These are phyloP conservation scores for Aproaerema taeniolella DNA, from an alignment of 2,888 invertebrate species.

Conservation along the genomic window DNA sequence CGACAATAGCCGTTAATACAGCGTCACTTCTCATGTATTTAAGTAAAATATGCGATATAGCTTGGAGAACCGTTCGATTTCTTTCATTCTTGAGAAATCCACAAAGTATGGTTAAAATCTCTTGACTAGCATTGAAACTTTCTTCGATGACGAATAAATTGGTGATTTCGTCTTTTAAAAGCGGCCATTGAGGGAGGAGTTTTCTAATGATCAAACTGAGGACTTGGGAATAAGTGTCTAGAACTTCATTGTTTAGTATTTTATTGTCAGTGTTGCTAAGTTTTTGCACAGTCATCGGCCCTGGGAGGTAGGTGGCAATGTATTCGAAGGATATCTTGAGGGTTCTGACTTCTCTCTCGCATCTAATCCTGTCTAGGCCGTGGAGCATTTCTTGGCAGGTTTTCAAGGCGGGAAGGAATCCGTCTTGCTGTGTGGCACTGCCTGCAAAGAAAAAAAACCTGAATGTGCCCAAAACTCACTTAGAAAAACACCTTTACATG, in stretches of 20 bases:
- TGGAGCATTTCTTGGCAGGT: constrained; percentile 45
- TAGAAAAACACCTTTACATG: constrained; percentile 24
- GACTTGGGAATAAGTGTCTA: constrained; percentile 67
- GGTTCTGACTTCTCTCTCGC: constrained; percentile 38
- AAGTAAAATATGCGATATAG: constrained; percentile 58
- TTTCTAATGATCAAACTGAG: constrained; percentile 64
- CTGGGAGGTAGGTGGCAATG: constrained; percentile 56
- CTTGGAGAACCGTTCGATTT: constrained; percentile 37
- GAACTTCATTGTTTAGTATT: constrained; percentile 40
- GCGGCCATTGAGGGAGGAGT: constrained; percentile 79
- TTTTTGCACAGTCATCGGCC: constrained; percentile 81
- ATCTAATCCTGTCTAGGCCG: constrained; percentile 39
- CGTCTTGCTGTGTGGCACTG: constrained; percentile 26
- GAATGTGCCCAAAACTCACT: constrained; percentile 68
- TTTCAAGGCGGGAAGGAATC: constrained; percentile 32
- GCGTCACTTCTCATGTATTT: constrained; percentile 75
- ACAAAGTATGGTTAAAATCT: constrained; percentile 63
- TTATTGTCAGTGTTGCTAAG: constrained; percentile 70
- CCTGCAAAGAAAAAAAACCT: constrained; percentile 63
- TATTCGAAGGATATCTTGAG: constrained; percentile 29
- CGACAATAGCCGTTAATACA: constrained; percentile 68
- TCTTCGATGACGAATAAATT: constrained; percentile 76
- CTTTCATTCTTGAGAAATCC: constrained; percentile 63
- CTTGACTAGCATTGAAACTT: constrained; percentile 55
- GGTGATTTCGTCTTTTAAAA: constrained; percentile 54